Evolutionary conservation across 2,797 vertebrate species (phyloP).

Genomic region (Ataeniobius toweri): DNA sequence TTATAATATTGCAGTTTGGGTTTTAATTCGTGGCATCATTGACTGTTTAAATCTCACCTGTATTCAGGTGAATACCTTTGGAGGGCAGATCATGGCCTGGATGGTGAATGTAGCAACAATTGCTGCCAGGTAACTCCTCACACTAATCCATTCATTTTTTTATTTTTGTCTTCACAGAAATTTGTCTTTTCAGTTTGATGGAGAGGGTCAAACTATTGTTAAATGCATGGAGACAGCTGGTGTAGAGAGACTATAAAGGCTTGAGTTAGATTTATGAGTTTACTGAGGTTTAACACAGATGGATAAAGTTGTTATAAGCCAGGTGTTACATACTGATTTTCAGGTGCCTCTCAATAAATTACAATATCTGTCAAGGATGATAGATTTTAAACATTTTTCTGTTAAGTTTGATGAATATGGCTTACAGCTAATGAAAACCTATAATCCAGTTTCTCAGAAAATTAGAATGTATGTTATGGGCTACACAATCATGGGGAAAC

Average conservation of each 20-base stretch:
- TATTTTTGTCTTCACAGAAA: not conserved
- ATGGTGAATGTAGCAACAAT: conserved; percentile 97
- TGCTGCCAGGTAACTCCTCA: conserved; percentile 85
- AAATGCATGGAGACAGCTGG: not conserved
- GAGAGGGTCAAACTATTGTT: not conserved
- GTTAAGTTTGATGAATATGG: too few species aligned
- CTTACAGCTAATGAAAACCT: too few species aligned
- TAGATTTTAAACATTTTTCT: too few species aligned
- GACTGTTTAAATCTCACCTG: not conserved
- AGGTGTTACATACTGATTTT: too few species aligned
- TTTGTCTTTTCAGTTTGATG: not conserved
- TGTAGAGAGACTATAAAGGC: not conserved
- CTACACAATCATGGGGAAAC: not conserved
- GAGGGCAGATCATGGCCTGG: conserved; percentile 98
- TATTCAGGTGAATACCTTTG: conserved; percentile 87
- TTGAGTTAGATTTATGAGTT: not conserved
- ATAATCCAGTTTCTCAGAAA: not conserved
- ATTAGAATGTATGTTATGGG: not conserved
- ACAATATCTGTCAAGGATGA: too few species aligned
- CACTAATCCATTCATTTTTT: not conserved
- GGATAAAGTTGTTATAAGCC: too few species aligned
- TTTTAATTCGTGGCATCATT: not conserved
- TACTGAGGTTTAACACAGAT: not conserved
- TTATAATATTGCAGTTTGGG: not conserved
- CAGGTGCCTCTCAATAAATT: too few species aligned